Evolutionary conservation across 2,797 vertebrate genomes (phyloP), one percentile per base, ranked within the genome.

Genomic region (Falco biarmicus): DNA sequence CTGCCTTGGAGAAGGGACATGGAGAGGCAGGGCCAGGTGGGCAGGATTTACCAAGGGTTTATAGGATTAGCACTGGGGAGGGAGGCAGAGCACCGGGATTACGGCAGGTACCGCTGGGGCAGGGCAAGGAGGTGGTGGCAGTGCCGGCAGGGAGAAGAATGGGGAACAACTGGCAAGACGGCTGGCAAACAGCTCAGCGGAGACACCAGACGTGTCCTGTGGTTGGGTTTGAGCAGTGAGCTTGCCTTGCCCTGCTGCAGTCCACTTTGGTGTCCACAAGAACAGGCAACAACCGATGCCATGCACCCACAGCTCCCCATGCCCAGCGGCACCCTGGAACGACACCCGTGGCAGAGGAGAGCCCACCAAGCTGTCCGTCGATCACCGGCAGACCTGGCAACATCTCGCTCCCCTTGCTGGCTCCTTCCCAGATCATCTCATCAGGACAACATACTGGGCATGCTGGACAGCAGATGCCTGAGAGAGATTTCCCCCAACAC

Each of bases 1-100:
- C 39, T 41, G 18, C 5, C 31, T 64, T 4, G 5, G 83, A 70
- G 77, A 34, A 53, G 80, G 15, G 64, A 29, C 0, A 0, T 18
- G 48, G 87, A 77, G 43, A 78, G 69, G 75, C 74, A 89, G 80
- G 56, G 65, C 50, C 85, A 89, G 85, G 87, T 6, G 1, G 71
- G 83, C 57, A 84, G 89, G 96, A 95, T 95, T 97, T 97, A 50
- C 85, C 0, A 10, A 57, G 76, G 94, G 47, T 96, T 97, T 95
- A 97, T 95, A 69, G 89, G 96, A 96, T 97, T 96, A 97, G 70
- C 59, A 32, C 5, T 0, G 0, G 51, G 71, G 75, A 94, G 78
- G 77, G 83, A 93, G 74, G 88, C 63, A 85, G 80, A 86, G 92
- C 68, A 61, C 48, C 0, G 8, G 87, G 93, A 94, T 96, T 96